phyloP scores from a whole-genome alignment of 1,140 invertebrate species.

The Copidosoma floridanum region DNA sequence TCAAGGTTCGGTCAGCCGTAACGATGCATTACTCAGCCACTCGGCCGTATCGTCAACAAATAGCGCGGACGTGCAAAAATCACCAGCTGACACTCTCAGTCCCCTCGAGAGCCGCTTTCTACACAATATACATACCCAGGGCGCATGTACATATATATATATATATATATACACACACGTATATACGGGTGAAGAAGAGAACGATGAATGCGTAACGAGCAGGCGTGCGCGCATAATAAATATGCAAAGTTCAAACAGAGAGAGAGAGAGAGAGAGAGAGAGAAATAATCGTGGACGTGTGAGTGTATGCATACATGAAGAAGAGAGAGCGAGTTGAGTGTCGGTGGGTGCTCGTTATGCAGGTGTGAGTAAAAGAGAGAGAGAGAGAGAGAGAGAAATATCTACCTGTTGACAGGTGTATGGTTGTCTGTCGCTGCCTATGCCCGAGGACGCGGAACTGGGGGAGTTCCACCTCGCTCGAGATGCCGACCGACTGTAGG shows the following conservation, averaged over 20 bases:
- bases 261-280: constrained; percentile 8
- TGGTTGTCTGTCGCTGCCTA: constrained; percentile 85
- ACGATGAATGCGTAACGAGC: too few relatives aligned
- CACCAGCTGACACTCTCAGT: too few relatives aligned
- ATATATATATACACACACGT: neutral
- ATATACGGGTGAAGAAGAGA: neutral
- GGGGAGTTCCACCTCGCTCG: constrained; percentile 86
- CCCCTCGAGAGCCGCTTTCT: too few relatives aligned
- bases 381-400: constrained; percentile 41
- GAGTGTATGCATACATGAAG: too few relatives aligned
- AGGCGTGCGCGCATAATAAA: too few relatives aligned
- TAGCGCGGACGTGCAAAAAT: too few relatives aligned
- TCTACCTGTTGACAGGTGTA: constrained; percentile 92
- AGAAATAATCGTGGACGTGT: neutral
- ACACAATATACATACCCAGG: too few relatives aligned
- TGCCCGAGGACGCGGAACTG: constrained; percentile 94
- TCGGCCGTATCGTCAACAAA: too few relatives aligned
- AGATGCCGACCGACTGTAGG: constrained; percentile 84
- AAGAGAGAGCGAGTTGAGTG: too few relatives aligned
- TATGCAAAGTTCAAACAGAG: neutral
- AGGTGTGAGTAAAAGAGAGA: neutral
- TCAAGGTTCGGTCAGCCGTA: neutral
- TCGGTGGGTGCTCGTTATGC: too few relatives aligned
- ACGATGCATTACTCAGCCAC: neutral
- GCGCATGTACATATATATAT: too few relatives aligned